Evolutionary conservation across 2,888 invertebrate species (phyloP).

Genomic region (Caenorhabditis zanzibari): DNA sequence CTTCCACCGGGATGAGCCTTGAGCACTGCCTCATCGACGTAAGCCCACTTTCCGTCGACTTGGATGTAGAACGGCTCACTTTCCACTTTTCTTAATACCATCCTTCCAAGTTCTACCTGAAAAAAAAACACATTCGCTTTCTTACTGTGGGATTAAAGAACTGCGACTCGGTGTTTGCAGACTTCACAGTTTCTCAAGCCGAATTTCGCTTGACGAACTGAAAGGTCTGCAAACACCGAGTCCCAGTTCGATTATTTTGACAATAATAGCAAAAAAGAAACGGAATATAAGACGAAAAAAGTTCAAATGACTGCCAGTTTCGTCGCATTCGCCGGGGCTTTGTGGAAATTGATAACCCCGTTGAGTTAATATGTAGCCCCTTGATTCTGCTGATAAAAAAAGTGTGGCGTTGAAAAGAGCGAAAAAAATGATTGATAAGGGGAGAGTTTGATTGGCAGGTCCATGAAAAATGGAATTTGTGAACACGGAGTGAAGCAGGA

Average conservation of each 20-base stretch:
- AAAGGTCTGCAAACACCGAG: background rate
- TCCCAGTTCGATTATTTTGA: too few relatives aligned
- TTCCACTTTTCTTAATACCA: conserved; percentile 79
- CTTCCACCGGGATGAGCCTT: conserved; percentile 78
- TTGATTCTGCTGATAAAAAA: background rate
- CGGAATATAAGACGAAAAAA: background rate
- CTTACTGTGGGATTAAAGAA: too few relatives aligned
- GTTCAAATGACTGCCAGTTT: conserved; percentile 3
- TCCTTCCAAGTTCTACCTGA: conserved; percentile 20
- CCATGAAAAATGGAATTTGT: background rate
- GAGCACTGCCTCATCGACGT: conserved; percentile 76
- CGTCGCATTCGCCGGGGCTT: background rate
- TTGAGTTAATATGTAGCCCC: conserved; percentile 4
- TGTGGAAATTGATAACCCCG: background rate
- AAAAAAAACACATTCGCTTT: too few relatives aligned
- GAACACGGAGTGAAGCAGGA: background rate
- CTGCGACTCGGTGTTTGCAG: too few relatives aligned
- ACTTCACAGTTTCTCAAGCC: too few relatives aligned
- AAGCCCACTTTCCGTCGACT: conserved; percentile 80
- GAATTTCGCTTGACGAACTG: too few relatives aligned
- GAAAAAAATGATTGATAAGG: background rate
- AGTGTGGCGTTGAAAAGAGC: background rate
- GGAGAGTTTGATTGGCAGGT: background rate
- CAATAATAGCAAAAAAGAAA: background rate
- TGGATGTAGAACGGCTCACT: conserved; percentile 78